Evolutionary conservation across 2,888 invertebrate species (phyloP), one percentile per base, ranked within the genome.

Genomic region (Drosophila bunnanda): DNA sequence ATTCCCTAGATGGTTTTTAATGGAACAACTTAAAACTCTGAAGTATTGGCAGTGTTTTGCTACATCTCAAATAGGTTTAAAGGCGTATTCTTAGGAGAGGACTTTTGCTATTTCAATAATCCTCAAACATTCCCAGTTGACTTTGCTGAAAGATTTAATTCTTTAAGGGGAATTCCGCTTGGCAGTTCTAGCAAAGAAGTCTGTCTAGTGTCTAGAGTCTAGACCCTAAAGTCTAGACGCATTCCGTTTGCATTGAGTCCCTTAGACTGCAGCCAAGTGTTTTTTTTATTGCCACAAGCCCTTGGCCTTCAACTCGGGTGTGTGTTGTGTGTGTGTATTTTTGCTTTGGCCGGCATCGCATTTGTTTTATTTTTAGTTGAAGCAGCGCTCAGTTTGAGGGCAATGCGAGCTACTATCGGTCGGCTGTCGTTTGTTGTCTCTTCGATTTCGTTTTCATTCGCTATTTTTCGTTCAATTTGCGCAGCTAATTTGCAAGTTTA

Each of bases 401-500:
- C 69, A 62, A 1, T 50, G 20, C 58, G 17, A 34, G 28, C 17
- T 13, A 60, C 59, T 32, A 53, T 46, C 50, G 17, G 13, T 30
- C n/a, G 22, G 8, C 12, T 43, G 25, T 50, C 20, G 30, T 15
- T 22, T 39, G 57, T 39, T 41, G 32, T 60, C 55, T 50, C 60
- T 36, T 68, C 60, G 62, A 66, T 76, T 78, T 71, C 75, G 44
- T 65, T 77, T 68, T 56, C 59, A 39, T 64, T 66, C 44, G 75
- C 64, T 57, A 74, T 71, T 73, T 44, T 64, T 52, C 38, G 55
- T 75, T 68, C 22, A 39, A 67, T 64, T 74, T 64, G 46, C 57
- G 57, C 43, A 25, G 64, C 73, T 80, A 89, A 83, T 83, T 83
- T 89, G 86, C 89, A 88, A 89, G 72, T 89, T 76, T 85, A 84